These are phyloP conservation scores for Pteruthius melanotis DNA, from an alignment of 2,113 vertebrate species.

Conservation along the genomic window DNA sequence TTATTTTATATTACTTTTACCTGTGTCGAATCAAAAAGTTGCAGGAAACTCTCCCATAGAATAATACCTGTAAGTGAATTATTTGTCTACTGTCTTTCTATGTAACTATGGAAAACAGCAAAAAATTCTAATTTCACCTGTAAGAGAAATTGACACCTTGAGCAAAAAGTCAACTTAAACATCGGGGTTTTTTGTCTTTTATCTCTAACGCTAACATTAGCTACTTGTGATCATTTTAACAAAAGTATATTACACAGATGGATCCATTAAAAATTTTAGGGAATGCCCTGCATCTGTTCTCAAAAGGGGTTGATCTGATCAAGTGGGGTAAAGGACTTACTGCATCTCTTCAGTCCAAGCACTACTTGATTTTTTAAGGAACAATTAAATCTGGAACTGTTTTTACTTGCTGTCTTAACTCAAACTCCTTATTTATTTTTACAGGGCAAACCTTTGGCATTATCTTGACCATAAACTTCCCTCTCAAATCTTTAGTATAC, in stretches of 20 bases:
- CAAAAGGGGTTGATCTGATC: background rate
- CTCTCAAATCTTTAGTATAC: background rate
- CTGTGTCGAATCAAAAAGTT: background rate
- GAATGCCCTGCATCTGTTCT: accelerated
- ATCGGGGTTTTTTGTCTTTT: background rate
- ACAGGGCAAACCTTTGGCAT: background rate
- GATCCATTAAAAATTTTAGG: background rate
- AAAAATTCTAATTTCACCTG: background rate
- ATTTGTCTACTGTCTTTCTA: background rate
- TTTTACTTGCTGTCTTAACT: background rate
- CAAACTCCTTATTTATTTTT: background rate
- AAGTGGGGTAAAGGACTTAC: background rate
- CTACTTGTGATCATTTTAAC: background rate
- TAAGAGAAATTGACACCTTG: background rate
- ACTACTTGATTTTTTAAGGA: background rate
- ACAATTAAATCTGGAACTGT: background rate
- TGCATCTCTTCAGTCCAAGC: background rate
- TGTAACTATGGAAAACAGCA: background rate
- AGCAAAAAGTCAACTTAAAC: background rate
- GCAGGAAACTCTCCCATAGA: background rate
- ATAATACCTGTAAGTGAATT: background rate
- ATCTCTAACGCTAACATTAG: background rate
- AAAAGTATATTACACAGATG: background rate
- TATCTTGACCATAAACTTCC: background rate
- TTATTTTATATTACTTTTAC: background rate